Evolutionary conservation across 2,888 invertebrate species (phyloP).

Genomic region (Pasiphila rectangulata): DNA sequence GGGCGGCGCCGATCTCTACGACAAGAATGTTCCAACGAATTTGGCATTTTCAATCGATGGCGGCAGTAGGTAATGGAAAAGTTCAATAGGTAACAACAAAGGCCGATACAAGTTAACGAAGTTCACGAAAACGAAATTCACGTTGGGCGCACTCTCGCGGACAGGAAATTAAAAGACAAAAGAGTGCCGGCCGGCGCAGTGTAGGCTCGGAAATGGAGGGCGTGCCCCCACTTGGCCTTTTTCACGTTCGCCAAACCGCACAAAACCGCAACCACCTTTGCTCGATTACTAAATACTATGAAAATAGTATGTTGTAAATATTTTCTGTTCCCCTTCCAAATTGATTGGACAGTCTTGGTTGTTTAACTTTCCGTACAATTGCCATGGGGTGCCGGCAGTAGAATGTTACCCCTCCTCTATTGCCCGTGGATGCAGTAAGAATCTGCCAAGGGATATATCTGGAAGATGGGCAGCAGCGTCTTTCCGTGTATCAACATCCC

Average conservation of each 20-base stretch:
- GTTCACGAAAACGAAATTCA: conserved; percentile 76
- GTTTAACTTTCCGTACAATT: conserved; percentile 11
- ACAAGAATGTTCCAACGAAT: conserved; percentile 70
- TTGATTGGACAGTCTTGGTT: conserved; percentile 11
- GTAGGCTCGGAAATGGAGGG: conserved; percentile 73
- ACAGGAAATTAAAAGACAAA: conserved; percentile 81
- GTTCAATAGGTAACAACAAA: conserved; percentile 78
- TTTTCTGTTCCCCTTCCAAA: conserved; percentile 23
- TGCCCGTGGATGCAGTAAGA: too few relatives aligned
- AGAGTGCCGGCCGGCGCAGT: conserved; percentile 71
- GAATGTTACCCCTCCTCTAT: too few relatives aligned
- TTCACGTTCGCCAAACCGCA: conserved; percentile 53
- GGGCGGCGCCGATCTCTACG: conserved; percentile 48
- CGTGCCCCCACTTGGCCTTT: conserved; percentile 56
- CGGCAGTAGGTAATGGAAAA: conserved; percentile 76
- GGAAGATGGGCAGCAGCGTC: too few relatives aligned
- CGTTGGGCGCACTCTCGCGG: conserved; percentile 68
- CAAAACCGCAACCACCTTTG: conserved; percentile 53
- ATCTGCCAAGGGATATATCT: too few relatives aligned
- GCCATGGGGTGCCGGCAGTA: too few relatives aligned
- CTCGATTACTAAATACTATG: conserved; percentile 42
- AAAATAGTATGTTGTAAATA: conserved; percentile 28
- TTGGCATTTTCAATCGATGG: conserved; percentile 75
- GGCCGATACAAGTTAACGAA: conserved; percentile 77
- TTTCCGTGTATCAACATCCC: too few relatives aligned